phyloP scores from a whole-genome alignment of 2,113 vertebrate species.

The Caranx melampygus region DNA sequence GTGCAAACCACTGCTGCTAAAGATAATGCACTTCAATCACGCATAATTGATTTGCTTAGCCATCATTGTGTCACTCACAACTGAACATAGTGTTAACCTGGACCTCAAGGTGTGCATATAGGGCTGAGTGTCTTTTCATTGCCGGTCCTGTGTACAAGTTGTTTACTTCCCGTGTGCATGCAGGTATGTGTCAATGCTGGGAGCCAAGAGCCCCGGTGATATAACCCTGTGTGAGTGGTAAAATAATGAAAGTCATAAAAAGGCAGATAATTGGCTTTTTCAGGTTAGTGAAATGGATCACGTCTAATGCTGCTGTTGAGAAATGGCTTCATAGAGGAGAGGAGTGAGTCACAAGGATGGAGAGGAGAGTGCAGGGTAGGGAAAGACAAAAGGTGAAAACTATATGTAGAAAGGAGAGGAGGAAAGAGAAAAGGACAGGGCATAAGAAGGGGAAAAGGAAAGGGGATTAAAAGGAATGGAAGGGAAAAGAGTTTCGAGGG shows the following conservation, averaged over 20 bases:
- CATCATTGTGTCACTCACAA: slow-evolving; percentile 44
- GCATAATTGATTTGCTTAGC: slow-evolving; percentile 43
- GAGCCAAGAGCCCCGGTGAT: slow-evolving; percentile 47
- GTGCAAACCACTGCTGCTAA: slow-evolving; percentile 43
- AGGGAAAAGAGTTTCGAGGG: neutral
- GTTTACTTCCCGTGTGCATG: slow-evolving; percentile 39
- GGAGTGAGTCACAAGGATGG: slow-evolving; percentile 26
- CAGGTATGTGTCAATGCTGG: slow-evolving; percentile 48
- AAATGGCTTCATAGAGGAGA: slow-evolving; percentile 58
- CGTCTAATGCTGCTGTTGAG: slow-evolving; percentile 61
- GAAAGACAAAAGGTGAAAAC: neutral
- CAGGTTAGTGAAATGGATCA: slow-evolving; percentile 71
- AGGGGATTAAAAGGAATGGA: slow-evolving; percentile 1
- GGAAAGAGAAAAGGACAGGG: slow-evolving; percentile 2
- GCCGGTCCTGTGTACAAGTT: slow-evolving; percentile 2
- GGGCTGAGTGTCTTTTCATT: neutral
- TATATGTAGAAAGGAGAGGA: neutral
- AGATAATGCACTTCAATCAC: slow-evolving; percentile 61
- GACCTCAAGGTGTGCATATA: slow-evolving; percentile 17
- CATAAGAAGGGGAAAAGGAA: neutral
- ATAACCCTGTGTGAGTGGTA: slow-evolving; percentile 59
- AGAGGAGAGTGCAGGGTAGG: slow-evolving; percentile 12
- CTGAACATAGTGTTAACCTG: slow-evolving; percentile 51
- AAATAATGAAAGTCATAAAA: slow-evolving; percentile 80
- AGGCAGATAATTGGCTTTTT: slow-evolving; percentile 78